Evolutionary conservation across 2,113 vertebrate genomes (phyloP).

Genomic region (Gallinago media): DNA sequence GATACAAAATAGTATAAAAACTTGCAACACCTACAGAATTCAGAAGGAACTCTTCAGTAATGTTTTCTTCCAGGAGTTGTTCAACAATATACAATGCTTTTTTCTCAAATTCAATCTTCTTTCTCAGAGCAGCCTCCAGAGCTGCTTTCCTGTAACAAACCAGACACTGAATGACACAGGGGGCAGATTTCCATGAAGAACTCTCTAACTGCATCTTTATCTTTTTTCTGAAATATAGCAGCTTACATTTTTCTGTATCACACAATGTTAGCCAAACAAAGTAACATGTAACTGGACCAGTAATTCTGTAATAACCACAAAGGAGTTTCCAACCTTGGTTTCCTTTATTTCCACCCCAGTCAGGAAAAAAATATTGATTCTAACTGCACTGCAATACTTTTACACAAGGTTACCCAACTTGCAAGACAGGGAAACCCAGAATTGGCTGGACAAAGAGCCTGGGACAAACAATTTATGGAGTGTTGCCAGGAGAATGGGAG

Average conservation of each 20-base stretch:
- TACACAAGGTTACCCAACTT: not conserved
- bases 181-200: not conserved
- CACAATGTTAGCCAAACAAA: not conserved
- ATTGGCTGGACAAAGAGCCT: not conserved
- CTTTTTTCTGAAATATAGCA: not conserved
- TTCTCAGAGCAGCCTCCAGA: conserved; percentile 81
- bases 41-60: conserved; percentile 88
- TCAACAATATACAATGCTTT: conserved; percentile 88
- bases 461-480: not conserved
- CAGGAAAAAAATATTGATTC: not conserved
- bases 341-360: not conserved
- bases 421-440: not conserved
- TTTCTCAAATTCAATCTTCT: conserved; percentile 87
- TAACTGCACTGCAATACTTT: not conserved
- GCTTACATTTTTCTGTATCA: not conserved
- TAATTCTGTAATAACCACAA: not conserved
- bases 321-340: not conserved
- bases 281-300: not conserved
- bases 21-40: conserved; percentile 84
- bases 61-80: conserved; percentile 86
- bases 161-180: not conserved
- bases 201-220: accelerated
- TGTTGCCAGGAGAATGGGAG: not conserved
- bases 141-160: conserved; percentile 82
- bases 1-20: not conserved